phyloP scores from a whole-genome alignment of 2,797 vertebrate species.

The Crocidura indochinensis region DNA sequence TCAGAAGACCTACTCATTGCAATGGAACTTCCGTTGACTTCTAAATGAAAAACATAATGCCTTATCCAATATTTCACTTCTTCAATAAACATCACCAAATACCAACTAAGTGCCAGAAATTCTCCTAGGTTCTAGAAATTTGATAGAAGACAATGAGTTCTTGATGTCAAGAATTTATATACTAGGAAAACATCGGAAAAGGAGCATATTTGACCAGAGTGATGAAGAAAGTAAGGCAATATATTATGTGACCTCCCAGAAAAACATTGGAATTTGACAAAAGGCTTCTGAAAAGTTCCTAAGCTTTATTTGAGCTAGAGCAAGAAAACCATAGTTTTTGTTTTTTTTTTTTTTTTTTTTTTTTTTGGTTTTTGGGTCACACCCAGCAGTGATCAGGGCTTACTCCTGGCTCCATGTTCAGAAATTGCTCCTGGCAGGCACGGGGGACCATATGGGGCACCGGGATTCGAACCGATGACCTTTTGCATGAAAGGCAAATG shows the following conservation, averaged over 20 bases:
- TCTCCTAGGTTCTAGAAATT: neutral
- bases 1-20: constrained; percentile 4
- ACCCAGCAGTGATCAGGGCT: no score
- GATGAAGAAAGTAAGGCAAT: neutral
- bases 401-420: no score
- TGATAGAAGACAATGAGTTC: neutral
- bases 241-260: neutral
- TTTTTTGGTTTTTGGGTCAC: no score
- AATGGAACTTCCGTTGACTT: constrained; percentile 46
- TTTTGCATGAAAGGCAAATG: no score
- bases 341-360: no score
- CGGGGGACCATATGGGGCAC: no score
- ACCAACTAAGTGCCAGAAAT: neutral
- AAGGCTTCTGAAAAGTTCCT: neutral
- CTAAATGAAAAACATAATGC: neutral
- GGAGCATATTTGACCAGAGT: neutral
- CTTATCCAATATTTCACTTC: neutral
- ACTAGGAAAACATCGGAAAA: neutral
- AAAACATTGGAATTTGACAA: neutral
- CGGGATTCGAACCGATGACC: no score
- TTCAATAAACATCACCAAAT: constrained; percentile 33
- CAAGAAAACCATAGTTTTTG: neutral
- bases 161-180: neutral
- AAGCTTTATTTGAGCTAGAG: neutral
- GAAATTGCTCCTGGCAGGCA: no score